These are phyloP conservation scores for Venustaconcha ellipsiformis DNA, from an alignment of 1,140 invertebrate species.

Conservation along the genomic window DNA sequence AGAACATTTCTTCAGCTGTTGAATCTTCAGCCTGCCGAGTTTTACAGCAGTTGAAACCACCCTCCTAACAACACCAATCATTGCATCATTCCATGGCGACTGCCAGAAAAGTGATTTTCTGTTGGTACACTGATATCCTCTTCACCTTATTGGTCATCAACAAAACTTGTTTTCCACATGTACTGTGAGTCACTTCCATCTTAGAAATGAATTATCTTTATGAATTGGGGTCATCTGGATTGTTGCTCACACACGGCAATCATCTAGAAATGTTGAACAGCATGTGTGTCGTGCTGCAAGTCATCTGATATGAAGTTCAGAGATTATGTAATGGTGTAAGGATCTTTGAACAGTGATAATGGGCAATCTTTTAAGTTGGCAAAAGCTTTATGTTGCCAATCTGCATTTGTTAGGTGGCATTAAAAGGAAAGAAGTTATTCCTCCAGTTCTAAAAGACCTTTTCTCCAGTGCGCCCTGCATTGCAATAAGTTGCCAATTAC, in stretches of 20 bases:
- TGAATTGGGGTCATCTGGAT: slow-evolving; percentile 9
- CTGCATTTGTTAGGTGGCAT: slow-evolving; percentile 19
- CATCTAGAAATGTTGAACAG: slow-evolving; percentile 22
- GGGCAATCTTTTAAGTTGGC: not conserved
- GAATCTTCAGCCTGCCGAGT: slow-evolving; percentile 12
- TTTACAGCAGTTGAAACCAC: slow-evolving; percentile 12
- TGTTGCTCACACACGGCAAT: slow-evolving; percentile 6
- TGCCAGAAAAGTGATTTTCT: slow-evolving; percentile 40
- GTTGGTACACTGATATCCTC: slow-evolving; percentile 20
- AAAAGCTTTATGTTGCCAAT: slow-evolving; percentile 20
- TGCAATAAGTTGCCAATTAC: too few relatives aligned
- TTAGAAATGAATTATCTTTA: slow-evolving; percentile 29
- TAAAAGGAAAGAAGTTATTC: too few relatives aligned
- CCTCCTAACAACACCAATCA: slow-evolving; percentile 36
- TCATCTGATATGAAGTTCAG: slow-evolving; percentile 26
- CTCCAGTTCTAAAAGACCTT: too few relatives aligned
- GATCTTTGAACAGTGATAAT: not conserved
- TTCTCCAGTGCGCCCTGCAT: too few relatives aligned
- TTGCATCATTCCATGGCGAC: slow-evolving; percentile 38
- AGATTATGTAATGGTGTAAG: slow-evolving; percentile 10
- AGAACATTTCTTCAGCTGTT: slow-evolving; percentile 24
- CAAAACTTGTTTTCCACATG: slow-evolving; percentile 33
- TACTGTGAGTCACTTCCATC: slow-evolving; percentile 37
- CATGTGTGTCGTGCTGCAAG: slow-evolving; percentile 19
- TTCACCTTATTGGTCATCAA: slow-evolving; percentile 3